Base-by-base conservation (phyloP, 2,888 invertebrate genomes). In the Esperia sulphurella region DNA sequence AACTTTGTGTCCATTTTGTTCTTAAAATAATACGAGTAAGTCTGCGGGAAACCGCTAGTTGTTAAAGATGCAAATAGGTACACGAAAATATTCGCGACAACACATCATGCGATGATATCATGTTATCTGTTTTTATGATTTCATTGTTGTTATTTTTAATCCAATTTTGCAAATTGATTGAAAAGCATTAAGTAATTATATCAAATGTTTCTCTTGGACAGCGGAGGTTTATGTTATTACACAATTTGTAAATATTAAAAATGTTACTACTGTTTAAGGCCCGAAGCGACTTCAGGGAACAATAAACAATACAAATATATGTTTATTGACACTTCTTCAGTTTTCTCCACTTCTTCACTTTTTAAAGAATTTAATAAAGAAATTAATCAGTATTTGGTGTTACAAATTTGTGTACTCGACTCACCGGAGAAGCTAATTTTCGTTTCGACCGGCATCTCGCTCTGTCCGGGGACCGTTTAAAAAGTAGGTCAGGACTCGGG, bases 391-490 rank as follows among this genome's bases (percentile, higher is more conserved):
- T 5, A 21, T 3, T 21, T 21, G 2, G 2, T 21, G 21, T 21
- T 21, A 2, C 2, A 21, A 21, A 21, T 5, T 21, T 5, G 21
- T 21, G 21, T 21, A 21, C 21, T 21, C 21, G 21, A 85, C 89
- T 87, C 59, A 89, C 89, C 89, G 59, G 88, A 88, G 69, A 88
- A 89, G 77, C 88, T 87, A 58, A 88, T 88, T 83, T 70, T 88
- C 57, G 87, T 86, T 79, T 88, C 88, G 57, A 84, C 87, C 59
- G 89, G 89, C 89, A 88, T 88, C 63, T 72, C 82, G 54, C 52
- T 50, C 43, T 50, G 49, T 53, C 49, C 47, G 44, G 40, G 47
- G 41, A 47, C 48, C 31, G 35, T 46, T 50, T 33, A 12, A 46
- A 14, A 45, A 41, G 31, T 39, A 37, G 30, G 41, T 44, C 53